Base-by-base conservation (phyloP, 2,113 vertebrate genomes). In the Oophaga pumilio region DNA sequence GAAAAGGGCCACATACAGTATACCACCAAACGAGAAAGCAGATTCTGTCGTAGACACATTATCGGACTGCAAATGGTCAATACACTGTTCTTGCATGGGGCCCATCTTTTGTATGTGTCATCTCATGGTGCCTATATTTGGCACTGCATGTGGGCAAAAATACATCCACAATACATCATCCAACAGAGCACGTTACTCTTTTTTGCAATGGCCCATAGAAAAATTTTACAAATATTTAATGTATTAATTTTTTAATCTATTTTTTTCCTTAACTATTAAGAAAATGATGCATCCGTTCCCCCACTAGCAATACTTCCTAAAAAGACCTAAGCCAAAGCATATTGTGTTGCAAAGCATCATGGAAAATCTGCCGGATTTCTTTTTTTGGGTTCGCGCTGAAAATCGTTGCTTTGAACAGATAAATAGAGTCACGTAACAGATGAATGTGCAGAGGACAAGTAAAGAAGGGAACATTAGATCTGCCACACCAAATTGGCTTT, bases 401-500 rank as follows among this genome's bases (percentile, higher is more conserved):
- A 71, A 28, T 59, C 13, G 60, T 76, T 15, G 56, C 86, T 74
- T 26, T 56, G 59, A 74, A 28, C 24, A 76, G 69, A 87, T 66
- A 57, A 57, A 87, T 87, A 76, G 43, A 84, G 57, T 76, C 79
- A 76, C n/a, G 56, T 82, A 60, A 87, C 74, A 77, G 73, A 88
- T 77, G 59, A 88, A 84, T 83, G 87, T 77, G 81, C 71, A 10
- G 49, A 57, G 50, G 71, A 71, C 43, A 49, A 83, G 60, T 84
- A 84, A 82, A 84, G 81, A 68, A 88, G 59, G 57, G 73, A 84
- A 76, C 59, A 84, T 88, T 88, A 88, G 57, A 88, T 56, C 68
- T 82, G 66, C 79, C 26, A 56, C 82, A 88, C 81, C 59, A 84
- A 88, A 88, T 84, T 88, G 80, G 80, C 57, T 77, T 87, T 82